A percentile compares a stretch with the other conserved stretches of the same genome.
phyloP scores from a whole-genome alignment of 2,888 invertebrate species.

The Acanthosepion esculentum region DNA sequence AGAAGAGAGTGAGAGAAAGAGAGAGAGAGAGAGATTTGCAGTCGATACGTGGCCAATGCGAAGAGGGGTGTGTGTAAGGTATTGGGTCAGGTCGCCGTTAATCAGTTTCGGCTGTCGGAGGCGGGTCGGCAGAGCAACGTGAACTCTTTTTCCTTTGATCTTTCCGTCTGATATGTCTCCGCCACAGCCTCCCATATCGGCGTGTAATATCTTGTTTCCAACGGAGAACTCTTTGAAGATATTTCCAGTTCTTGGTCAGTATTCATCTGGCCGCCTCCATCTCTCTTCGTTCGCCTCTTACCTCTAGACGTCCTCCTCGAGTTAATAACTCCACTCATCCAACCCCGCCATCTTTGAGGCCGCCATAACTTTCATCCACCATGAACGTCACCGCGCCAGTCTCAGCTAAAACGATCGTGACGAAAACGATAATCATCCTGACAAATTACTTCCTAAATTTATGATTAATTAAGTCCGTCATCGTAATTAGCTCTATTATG shows the following conservation, averaged over 20 bases:
- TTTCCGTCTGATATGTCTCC: not conserved
- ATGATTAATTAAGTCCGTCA: too few relatives aligned
- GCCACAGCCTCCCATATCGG: not conserved
- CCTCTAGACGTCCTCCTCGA: not conserved
- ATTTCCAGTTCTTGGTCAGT: not conserved
- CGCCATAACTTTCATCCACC: too few relatives aligned
- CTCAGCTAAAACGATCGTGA: too few relatives aligned
- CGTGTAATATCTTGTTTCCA: not conserved
- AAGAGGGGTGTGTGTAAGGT: not conserved
- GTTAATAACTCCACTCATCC: too few relatives aligned
- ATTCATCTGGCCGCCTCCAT: not conserved
- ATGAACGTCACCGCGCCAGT: too few relatives aligned
- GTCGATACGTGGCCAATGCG: too few relatives aligned
- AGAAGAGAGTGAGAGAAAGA: too few relatives aligned
- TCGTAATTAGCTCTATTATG: too few relatives aligned
- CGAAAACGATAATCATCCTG: too few relatives aligned
- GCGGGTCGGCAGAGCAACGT: not conserved
- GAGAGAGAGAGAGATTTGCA: too few relatives aligned
- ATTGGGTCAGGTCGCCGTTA: not conserved
- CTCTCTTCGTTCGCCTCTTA: not conserved
- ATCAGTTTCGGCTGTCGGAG: not conserved
- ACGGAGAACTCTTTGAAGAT: not conserved
- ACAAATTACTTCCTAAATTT: too few relatives aligned
- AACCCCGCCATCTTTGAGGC: too few relatives aligned
- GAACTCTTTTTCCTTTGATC: not conserved